These are phyloP conservation scores for Sebastiscus tertius DNA, from an alignment of 2,797 vertebrate genomes.

Conservation along the genomic window DNA sequence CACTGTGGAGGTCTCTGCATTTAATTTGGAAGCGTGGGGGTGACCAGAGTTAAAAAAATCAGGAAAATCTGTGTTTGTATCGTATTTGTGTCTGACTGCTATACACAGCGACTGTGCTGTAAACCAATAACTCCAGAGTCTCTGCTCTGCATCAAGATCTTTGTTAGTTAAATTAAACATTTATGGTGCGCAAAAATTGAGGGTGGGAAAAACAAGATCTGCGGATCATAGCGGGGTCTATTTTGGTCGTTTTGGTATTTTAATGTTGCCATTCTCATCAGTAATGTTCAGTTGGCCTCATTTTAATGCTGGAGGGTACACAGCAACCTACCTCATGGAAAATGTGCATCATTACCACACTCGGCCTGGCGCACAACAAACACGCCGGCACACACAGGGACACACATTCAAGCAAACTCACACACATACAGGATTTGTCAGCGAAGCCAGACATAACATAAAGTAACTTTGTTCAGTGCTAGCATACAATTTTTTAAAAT, in stretches of 20 bases:
- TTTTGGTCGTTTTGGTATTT: slow-evolving; percentile 66
- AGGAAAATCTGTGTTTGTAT: slow-evolving; percentile 8
- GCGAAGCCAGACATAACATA: slow-evolving; percentile 46
- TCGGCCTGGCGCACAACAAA: slow-evolving; percentile 64
- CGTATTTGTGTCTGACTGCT: slow-evolving; percentile 25
- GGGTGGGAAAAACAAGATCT: slow-evolving; percentile 69
- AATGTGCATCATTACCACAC: slow-evolving; percentile 81
- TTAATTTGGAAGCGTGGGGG: not conserved
- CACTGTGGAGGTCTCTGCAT: not conserved
- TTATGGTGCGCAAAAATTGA: slow-evolving; percentile 68
- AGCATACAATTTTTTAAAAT: slow-evolving; percentile 61
- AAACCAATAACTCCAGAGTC: slow-evolving; percentile 27
- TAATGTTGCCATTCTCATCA: slow-evolving; percentile 58
- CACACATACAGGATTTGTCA: slow-evolving; percentile 18
- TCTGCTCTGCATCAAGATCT: slow-evolving; percentile 49
- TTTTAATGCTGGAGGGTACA: slow-evolving; percentile 55
- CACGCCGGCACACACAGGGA: slow-evolving; percentile 46
- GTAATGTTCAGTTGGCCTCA: slow-evolving; percentile 49
- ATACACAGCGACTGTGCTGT: slow-evolving; percentile 12
- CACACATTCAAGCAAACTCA: slow-evolving; percentile 28
- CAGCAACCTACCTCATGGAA: slow-evolving; percentile 79
- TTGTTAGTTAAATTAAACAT: slow-evolving; percentile 66
- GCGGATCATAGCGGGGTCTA: slow-evolving; percentile 59
- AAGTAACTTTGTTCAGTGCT: slow-evolving; percentile 48
- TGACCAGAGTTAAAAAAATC: slow-evolving; percentile 2